These are phyloP conservation scores for Tachysurus vachellii DNA, from an alignment of 2,113 vertebrate species.

Conservation along the genomic window DNA sequence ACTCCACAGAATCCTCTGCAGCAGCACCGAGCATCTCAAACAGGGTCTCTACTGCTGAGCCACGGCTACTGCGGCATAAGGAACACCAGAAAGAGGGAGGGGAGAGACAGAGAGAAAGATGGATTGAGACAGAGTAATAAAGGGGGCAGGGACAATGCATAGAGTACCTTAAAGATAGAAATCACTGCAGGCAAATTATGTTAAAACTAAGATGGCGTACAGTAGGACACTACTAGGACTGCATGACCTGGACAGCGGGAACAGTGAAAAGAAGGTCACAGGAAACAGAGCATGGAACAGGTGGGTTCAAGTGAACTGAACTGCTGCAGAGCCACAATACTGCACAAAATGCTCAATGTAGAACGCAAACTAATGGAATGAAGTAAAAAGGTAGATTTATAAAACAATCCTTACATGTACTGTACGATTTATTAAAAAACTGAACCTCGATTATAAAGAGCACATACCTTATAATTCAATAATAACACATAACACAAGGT, in stretches of 20 bases:
- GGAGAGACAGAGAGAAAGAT: slow-evolving; percentile 51
- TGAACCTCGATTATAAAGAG: neutral
- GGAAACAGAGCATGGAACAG: slow-evolving; percentile 5
- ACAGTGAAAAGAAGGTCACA: neutral
- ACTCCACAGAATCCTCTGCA: slow-evolving; percentile 37
- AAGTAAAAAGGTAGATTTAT: neutral
- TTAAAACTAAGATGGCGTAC: neutral
- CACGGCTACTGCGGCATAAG: slow-evolving; percentile 66
- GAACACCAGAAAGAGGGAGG: slow-evolving; percentile 54
- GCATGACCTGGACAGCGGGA: neutral
- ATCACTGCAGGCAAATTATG: neutral
- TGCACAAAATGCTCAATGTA: neutral
- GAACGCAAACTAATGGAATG: neutral
- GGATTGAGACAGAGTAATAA: slow-evolving; percentile 57
- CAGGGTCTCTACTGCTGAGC: slow-evolving; percentile 27
- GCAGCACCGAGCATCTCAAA: slow-evolving; percentile 19
- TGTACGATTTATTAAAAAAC: neutral
- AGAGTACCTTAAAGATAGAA: slow-evolving; percentile 24
- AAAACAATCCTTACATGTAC: neutral
- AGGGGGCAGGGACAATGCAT: slow-evolving; percentile 50
- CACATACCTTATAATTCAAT: neutral
- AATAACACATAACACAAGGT: neutral
- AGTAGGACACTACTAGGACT: slow-evolving; percentile 5
- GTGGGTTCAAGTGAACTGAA: neutral
- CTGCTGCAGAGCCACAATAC: neutral